Percentiles rank a stretch among this genome's conserved stretches.
phyloP scores from a whole-genome alignment of 37 sponge, comb jelly and placozoan species.

The Cliona cf. orientalis region DNA sequence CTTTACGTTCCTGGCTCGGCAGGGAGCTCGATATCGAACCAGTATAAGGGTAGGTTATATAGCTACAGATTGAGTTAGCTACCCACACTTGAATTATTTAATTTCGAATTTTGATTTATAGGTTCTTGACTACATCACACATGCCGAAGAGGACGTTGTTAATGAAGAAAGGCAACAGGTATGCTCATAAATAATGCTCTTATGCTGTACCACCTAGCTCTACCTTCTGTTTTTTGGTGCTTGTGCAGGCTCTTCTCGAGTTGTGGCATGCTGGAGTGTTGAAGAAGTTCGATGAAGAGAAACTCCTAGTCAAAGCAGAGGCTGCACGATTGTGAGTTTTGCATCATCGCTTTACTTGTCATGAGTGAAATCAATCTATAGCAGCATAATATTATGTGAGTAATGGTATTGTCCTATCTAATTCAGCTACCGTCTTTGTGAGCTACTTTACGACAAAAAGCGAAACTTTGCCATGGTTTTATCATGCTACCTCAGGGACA shows the following conservation, averaged over 20 bases:
- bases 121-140: slow-evolving; percentile 79
- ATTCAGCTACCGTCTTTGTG: slow-evolving; percentile 78
- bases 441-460: slow-evolving; percentile 75
- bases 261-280: slow-evolving; percentile 77
- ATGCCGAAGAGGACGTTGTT: slow-evolving; percentile 68
- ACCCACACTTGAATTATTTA: slow-evolving; percentile 1
- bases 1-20: slow-evolving; percentile 87
- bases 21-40: slow-evolving; percentile 61
- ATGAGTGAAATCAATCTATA: too few relatives aligned
- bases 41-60: slow-evolving; percentile 68
- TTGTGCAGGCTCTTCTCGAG: slow-evolving; percentile 84
- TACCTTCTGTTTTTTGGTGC: too few relatives aligned
- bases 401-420: too few relatives aligned
- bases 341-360: too few relatives aligned
- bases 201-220: too few relatives aligned
- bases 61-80: too few relatives aligned
- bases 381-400: too few relatives aligned
- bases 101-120: too few relatives aligned
- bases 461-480: slow-evolving; percentile 80
- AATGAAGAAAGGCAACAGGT: slow-evolving; percentile 89
- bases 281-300: slow-evolving; percentile 78
- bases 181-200: too few relatives aligned
- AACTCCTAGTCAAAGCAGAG: slow-evolving; percentile 72
- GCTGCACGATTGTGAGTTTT: slow-evolving; percentile 82
- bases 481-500: slow-evolving; percentile 82